Percentiles rank a stretch among this genome's conserved stretches.
Conservation (phyloP, 2,113 vertebrate genomes). For the Eulacestoma nigropectus region DNA sequence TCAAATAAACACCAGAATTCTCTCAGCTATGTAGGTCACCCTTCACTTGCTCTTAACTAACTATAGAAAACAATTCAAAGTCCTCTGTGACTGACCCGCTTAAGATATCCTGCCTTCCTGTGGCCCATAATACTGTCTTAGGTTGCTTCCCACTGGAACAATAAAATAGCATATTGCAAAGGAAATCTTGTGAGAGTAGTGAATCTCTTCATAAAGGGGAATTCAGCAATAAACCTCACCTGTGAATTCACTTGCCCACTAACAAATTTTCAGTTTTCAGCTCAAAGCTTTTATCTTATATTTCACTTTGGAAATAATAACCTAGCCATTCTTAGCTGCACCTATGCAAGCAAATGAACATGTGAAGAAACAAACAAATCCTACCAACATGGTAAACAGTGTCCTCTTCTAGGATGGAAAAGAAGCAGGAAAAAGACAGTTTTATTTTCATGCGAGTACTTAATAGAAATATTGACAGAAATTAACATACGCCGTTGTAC, state of each 20-base stretch:
- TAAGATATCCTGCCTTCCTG: not conserved
- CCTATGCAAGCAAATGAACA: not conserved
- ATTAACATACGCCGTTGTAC: rapidly evolving
- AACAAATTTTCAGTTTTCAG: not conserved
- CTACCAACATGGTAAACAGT: not conserved
- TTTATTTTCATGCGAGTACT: not conserved
- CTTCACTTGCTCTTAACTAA: not conserved
- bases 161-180: not conserved
- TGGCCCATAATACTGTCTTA: not conserved
- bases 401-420: not conserved
- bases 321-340: not conserved
- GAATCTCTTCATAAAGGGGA: not conserved
- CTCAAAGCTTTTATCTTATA: not conserved
- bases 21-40: not conserved
- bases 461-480: not conserved
- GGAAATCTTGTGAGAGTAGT: not conserved
- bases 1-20: slow-evolving; percentile 1
- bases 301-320: not conserved
- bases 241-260: not conserved
- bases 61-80: not conserved
- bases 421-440: not conserved
- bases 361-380: not conserved
- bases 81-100: not conserved
- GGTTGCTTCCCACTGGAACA: not conserved
- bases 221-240: not conserved